A percentile compares a stretch with the other conserved stretches of the same genome.
These are phyloP conservation scores for Eueremaeus valkanovi DNA, from an alignment of 2,888 invertebrate genomes.

Conservation along the genomic window DNA sequence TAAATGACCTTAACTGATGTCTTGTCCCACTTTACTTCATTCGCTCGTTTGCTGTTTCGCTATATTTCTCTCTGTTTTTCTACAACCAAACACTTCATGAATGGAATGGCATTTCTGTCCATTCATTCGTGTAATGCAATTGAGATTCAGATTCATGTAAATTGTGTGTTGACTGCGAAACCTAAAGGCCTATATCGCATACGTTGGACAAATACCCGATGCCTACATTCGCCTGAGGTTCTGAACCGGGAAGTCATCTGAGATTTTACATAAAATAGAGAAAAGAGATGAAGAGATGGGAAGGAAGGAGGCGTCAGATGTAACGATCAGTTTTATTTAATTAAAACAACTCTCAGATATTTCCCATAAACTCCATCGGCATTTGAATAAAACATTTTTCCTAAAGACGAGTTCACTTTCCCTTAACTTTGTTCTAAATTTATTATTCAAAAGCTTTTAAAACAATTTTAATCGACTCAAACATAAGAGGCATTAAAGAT, in stretches of 20 bases:
- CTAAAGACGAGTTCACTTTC: not conserved
- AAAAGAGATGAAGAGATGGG: not conserved
- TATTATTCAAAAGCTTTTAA: not conserved
- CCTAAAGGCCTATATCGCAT: not conserved
- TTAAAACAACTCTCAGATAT: not conserved
- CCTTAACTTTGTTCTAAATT: not conserved
- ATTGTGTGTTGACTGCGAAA: not conserved
- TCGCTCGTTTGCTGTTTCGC: not conserved
- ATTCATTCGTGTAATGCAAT: not conserved
- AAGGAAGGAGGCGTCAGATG: not conserved
- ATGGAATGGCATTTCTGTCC: not conserved
- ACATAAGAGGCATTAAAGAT: too few species aligned
- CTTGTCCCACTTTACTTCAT: not conserved
- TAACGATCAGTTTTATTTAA: not conserved
- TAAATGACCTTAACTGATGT: conserved; percentile 10
- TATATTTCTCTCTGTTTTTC: not conserved
- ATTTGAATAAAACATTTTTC: not conserved
- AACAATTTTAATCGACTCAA: not conserved
- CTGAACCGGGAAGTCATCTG: not conserved
- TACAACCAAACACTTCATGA: not conserved
- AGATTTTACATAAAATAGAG: too few species aligned
- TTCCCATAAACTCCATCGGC: not conserved
- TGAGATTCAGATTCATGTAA: not conserved
- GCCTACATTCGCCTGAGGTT: not conserved
- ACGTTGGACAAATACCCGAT: not conserved